These are phyloP conservation scores for Danaus melanippus DNA, from an alignment of 1,140 invertebrate genomes.

Conservation along the genomic window DNA sequence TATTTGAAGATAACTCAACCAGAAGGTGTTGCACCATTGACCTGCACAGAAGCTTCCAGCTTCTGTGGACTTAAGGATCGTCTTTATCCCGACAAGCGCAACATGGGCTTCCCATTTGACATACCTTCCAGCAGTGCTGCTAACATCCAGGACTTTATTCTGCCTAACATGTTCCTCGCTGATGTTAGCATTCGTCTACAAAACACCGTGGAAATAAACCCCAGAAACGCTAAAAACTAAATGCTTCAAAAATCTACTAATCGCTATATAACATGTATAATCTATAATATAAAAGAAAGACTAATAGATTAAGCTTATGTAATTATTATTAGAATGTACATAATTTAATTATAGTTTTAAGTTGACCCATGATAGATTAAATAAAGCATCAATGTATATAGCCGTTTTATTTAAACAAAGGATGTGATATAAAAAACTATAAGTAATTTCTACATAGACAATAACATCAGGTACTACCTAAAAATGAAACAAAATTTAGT, in stretches of 20 bases:
- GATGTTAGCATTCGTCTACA: conserved; percentile 66
- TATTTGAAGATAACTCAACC: conserved; percentile 63
- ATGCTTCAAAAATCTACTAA: neutral
- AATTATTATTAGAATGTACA: conserved; percentile 12
- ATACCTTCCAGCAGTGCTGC: conserved; percentile 70
- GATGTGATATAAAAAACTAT: too few species aligned
- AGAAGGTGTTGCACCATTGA: conserved; percentile 54
- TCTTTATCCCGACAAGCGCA: conserved; percentile 77
- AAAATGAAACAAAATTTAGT: too few species aligned
- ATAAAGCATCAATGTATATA: too few species aligned
- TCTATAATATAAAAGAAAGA: conserved; percentile 28
- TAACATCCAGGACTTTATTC: conserved; percentile 73
- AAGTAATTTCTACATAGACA: too few species aligned
- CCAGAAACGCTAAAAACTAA: conserved; percentile 42
- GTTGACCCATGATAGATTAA: conserved; percentile 9
- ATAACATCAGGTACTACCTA: too few species aligned
- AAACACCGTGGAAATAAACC: conserved; percentile 51
- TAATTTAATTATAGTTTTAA: conserved; percentile 7
- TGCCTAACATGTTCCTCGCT: conserved; percentile 72
- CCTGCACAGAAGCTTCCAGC: conserved; percentile 77
- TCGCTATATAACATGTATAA: conserved; percentile 5
- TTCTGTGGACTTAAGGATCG: conserved; percentile 80
- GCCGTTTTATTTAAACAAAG: too few species aligned
- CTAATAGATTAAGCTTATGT: conserved; percentile 30
- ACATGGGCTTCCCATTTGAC: conserved; percentile 84